Conservation (phyloP, 2,888 invertebrate genomes). For the Epistrophe grossulariae region DNA sequence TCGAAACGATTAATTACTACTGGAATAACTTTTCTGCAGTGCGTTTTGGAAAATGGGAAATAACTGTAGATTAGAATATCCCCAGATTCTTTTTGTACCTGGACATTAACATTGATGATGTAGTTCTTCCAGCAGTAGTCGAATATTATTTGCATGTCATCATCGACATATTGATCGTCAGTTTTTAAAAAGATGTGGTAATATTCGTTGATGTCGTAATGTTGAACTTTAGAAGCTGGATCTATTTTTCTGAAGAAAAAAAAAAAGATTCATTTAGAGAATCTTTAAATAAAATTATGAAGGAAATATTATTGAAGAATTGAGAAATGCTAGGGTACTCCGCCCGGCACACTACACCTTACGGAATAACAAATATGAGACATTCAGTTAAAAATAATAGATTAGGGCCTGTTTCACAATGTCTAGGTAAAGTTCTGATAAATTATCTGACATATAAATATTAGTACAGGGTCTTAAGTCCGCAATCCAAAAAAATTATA, state of each 20-base stretch:
- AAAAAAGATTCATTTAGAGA: no score
- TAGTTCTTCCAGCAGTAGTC: constrained; percentile 80
- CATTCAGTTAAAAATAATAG: no score
- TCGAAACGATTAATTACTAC: constrained; percentile 77
- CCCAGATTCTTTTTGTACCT: constrained; percentile 78
- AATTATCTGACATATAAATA: no score
- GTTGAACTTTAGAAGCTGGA: constrained; percentile 69
- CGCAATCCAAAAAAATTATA: no score
- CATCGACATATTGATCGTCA: constrained; percentile 71
- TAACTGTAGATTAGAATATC: constrained; percentile 79
- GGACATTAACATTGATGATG: constrained; percentile 80
- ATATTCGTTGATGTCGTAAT: constrained; percentile 79
- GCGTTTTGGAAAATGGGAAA: constrained; percentile 77
- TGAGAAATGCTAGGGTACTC: no score
- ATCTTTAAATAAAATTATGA: no score
- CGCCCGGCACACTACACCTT: no score
- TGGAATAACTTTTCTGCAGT: constrained; percentile 76
- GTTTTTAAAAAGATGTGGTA: constrained; percentile 80
- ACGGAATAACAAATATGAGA: no score
- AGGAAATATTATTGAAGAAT: no score
- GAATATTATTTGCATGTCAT: constrained; percentile 79
- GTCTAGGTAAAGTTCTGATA: no score
- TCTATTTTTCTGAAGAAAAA: constrained; percentile 77
- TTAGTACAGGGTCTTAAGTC: no score
- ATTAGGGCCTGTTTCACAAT: no score